These are phyloP conservation scores for Thereva unica DNA, from an alignment of 2,888 invertebrate genomes.

Conservation along the genomic window DNA sequence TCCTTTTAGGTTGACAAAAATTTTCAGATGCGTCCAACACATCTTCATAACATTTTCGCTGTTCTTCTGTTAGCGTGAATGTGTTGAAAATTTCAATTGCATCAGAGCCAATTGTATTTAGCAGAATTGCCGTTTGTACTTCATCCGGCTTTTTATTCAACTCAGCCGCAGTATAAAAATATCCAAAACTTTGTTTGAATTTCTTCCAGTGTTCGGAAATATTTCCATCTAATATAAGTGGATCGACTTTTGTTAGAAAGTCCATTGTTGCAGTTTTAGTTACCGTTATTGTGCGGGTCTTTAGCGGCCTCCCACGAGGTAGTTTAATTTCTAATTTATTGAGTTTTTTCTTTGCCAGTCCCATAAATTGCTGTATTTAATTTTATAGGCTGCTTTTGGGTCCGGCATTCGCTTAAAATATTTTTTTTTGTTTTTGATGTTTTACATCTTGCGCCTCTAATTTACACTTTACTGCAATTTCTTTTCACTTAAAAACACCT, in stretches of 20 bases:
- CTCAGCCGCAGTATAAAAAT: slow-evolving; percentile 46
- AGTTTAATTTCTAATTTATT: too few relatives aligned
- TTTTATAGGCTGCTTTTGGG: too few relatives aligned
- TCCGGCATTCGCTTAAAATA: too few relatives aligned
- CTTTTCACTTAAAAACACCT: too few relatives aligned
- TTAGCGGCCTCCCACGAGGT: slow-evolving; percentile 38
- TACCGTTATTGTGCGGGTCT: slow-evolving; percentile 24
- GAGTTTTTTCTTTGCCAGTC: too few relatives aligned
- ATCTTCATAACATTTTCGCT: slow-evolving; percentile 38
- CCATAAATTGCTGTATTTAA: too few relatives aligned
- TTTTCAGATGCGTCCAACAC: slow-evolving; percentile 41
- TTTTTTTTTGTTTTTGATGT: too few relatives aligned
- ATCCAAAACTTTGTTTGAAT: slow-evolving; percentile 45
- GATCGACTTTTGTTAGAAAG: too few relatives aligned
- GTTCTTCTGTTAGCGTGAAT: slow-evolving; percentile 37
- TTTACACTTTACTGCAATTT: too few relatives aligned
- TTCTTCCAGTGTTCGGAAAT: slow-evolving; percentile 45
- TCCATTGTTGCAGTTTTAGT: slow-evolving; percentile 36
- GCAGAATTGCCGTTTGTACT: slow-evolving; percentile 44
- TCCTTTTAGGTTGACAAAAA: slow-evolving; percentile 33
- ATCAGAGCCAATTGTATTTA: slow-evolving; percentile 45
- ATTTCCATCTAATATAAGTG: slow-evolving; percentile 40
- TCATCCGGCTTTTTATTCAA: slow-evolving; percentile 42
- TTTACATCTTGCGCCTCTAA: too few relatives aligned
- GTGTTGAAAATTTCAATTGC: slow-evolving; percentile 47